These are phyloP conservation scores for Petrocephalus zakoni DNA, from an alignment of 2,113 vertebrate genomes.

Conservation along the genomic window DNA sequence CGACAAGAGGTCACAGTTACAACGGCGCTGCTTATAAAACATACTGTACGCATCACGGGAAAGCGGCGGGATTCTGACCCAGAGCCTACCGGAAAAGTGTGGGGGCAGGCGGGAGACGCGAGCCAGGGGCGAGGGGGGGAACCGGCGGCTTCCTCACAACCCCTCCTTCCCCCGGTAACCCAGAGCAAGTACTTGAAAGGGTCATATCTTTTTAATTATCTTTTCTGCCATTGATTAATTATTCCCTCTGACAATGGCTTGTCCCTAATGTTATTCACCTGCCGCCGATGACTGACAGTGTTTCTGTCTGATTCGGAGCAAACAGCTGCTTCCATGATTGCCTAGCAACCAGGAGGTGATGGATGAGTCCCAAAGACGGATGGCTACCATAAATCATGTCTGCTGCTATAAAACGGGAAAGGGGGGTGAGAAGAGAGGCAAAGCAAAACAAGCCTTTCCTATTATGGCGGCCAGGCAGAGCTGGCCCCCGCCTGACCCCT, in stretches of 20 bases:
- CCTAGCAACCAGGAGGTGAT: constrained; percentile 99
- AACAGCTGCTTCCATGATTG: constrained; percentile 99
- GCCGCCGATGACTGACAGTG: constrained; percentile 99
- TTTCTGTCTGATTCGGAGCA: constrained; percentile 99
- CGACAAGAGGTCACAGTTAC: not conserved
- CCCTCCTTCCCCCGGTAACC: constrained; percentile 62
- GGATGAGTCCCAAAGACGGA: constrained; percentile 99
- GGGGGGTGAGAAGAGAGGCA: constrained; percentile 57
- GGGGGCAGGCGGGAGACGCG: constrained; percentile 69
- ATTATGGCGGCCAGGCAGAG: not conserved
- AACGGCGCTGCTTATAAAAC: not conserved
- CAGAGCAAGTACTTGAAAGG: constrained; percentile 95
- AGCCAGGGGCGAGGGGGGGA: constrained; percentile 53
- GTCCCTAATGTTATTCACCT: constrained; percentile 99
- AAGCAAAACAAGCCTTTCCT: constrained; percentile 77
- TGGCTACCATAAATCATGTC: constrained; percentile 99
- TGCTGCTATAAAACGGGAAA: constrained; percentile 89
- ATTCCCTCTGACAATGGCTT: constrained; percentile 96
- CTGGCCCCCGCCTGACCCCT: constrained; percentile 17
- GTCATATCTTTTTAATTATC: constrained; percentile 99
- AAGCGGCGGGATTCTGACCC: not conserved
- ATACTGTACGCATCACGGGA: not conserved
- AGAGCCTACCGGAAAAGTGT: not conserved
- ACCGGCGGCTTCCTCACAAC: constrained; percentile 56
- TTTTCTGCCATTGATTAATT: constrained; percentile 99